Conservation (phyloP, 2,797 vertebrate genomes). For the Falco naumanni region DNA sequence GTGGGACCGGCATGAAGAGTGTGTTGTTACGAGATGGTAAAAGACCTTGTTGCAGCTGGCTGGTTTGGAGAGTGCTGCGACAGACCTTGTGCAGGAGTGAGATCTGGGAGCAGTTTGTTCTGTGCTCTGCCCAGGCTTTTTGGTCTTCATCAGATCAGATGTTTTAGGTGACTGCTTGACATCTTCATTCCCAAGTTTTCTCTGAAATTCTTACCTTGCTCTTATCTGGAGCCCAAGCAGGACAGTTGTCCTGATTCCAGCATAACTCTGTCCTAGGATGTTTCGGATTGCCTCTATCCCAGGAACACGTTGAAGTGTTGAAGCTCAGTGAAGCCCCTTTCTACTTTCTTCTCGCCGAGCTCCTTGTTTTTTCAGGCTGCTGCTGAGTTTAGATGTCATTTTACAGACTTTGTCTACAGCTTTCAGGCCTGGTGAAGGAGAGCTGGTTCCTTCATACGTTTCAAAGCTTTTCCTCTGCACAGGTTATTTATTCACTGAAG, state of each 20-base stretch:
- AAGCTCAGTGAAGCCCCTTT: neutral
- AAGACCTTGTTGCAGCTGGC: too few relatives aligned
- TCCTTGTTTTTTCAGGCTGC: neutral
- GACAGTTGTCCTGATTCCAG: neutral
- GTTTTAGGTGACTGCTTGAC: neutral
- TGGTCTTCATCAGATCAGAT: neutral
- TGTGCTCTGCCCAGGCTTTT: neutral
- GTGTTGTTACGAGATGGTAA: too few relatives aligned
- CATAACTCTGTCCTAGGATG: accelerated
- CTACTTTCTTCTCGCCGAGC: neutral
- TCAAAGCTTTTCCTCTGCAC: neutral
- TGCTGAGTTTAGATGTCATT: neutral
- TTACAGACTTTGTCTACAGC: neutral
- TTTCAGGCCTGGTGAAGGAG: neutral
- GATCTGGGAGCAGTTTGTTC: neutral
- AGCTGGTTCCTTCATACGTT: neutral
- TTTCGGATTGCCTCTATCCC: neutral
- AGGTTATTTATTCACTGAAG: neutral
- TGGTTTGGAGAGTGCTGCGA: too few relatives aligned
- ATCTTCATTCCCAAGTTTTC: neutral
- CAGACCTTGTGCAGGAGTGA: neutral
- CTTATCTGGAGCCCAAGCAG: accelerated
- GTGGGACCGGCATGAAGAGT: too few relatives aligned
- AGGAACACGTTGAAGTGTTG: neutral
- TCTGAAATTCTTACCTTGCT: neutral